A percentile compares a stretch with the other conserved stretches of the same genome.
phyloP scores from a whole-genome alignment of 2,113 vertebrate species.

The Strigops habroptila region DNA sequence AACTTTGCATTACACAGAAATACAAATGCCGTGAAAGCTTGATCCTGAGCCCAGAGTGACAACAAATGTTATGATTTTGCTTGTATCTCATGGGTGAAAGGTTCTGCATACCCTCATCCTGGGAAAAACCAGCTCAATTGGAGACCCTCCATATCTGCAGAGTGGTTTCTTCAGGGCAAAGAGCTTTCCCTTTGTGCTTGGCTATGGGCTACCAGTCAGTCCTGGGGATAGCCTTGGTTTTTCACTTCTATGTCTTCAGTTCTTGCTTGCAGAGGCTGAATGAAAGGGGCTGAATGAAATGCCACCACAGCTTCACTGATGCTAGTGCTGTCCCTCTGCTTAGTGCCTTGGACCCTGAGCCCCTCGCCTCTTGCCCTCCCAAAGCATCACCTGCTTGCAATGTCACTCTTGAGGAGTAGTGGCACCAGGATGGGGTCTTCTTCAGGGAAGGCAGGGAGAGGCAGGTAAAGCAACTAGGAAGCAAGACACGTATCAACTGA shows the following conservation, averaged over 20 bases:
- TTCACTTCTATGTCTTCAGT: neutral
- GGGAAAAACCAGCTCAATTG: neutral
- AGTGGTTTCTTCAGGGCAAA: neutral
- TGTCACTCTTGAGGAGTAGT: neutral
- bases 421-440: neutral
- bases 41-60: neutral
- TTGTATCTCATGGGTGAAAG: neutral
- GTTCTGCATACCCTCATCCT: neutral
- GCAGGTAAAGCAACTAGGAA: neutral
- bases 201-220: neutral
- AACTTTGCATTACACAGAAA: neutral
- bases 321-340: neutral
- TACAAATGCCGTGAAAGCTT: neutral
- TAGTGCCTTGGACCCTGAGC: neutral
- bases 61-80: rapidly evolving
- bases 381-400: neutral
- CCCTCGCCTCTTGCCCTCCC: neutral
- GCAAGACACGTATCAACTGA: neutral
- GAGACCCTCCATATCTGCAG: neutral
- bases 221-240: neutral
- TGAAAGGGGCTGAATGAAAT: too few relatives aligned
- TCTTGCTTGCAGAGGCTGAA: neutral
- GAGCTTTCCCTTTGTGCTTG: neutral
- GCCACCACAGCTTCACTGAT: neutral
- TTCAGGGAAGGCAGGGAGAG: neutral